phyloP scores from a whole-genome alignment of 2,888 invertebrate species.

The Chloromyia formosa region DNA sequence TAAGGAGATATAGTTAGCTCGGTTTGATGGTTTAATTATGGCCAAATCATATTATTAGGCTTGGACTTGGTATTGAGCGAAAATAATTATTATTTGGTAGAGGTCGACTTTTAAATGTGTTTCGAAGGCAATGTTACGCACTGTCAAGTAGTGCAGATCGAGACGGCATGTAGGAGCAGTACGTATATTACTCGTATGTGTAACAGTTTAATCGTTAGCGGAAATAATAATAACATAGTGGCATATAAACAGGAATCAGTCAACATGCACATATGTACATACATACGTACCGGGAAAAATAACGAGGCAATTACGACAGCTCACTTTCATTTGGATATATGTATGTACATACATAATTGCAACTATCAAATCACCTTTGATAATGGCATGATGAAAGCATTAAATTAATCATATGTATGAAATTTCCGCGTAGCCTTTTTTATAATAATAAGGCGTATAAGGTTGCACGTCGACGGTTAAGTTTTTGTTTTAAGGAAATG shows the following conservation, averaged over 20 bases:
- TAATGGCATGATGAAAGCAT: no score
- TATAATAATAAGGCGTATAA: no score
- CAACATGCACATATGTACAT: background rate
- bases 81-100: constrained; percentile 24
- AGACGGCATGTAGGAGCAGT: background rate
- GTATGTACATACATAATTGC: background rate
- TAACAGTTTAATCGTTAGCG: background rate
- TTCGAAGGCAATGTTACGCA: constrained; percentile 14
- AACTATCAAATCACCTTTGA: no score
- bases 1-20: constrained; percentile 32
- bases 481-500: no score
- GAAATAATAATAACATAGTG: constrained; percentile 26
- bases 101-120: constrained; percentile 21
- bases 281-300: background rate
- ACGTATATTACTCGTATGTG: no score
- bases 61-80: background rate
- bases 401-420: no score
- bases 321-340: background rate
- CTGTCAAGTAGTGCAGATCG: constrained; percentile 21
- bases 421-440: no score
- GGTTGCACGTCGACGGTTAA: no score
- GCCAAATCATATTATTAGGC: constrained; percentile 34
- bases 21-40: constrained; percentile 40
- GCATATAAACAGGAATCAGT: constrained; percentile 8
- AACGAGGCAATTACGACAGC: background rate